These are phyloP conservation scores for Raphicerus campestris DNA, from an alignment of 2,113 vertebrate genomes.

Conservation along the genomic window DNA sequence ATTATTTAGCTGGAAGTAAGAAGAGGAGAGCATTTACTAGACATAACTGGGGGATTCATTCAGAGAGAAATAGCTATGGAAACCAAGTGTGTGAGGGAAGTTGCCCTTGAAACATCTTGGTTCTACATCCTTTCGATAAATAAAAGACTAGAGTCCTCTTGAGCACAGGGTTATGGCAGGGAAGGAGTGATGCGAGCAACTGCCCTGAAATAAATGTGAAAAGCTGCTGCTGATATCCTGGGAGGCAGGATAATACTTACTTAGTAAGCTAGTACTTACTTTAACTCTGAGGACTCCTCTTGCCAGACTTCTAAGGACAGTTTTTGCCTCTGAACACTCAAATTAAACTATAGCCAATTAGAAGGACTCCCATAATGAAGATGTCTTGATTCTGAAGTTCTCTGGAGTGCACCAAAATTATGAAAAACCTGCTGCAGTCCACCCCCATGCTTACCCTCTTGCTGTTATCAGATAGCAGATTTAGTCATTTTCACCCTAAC, in stretches of 20 bases:
- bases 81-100: not conserved
- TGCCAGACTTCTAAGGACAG: not conserved
- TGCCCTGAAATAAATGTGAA: not conserved
- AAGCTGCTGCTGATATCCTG: not conserved
- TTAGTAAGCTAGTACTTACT: not conserved
- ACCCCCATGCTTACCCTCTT: not conserved
- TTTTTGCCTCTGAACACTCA: not conserved
- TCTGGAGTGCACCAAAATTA: not conserved
- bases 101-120: not conserved
- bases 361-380: not conserved
- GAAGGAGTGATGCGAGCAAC: not conserved
- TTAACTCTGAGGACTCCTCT: not conserved
- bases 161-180: not conserved
- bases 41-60: not conserved
- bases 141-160: not conserved
- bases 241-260: not conserved
- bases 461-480: not conserved
- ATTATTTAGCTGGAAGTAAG: too few relatives aligned
- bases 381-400: not conserved
- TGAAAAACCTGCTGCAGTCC: not conserved
- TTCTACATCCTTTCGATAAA: not conserved
- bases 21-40: not conserved
- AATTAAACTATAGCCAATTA: not conserved
- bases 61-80: not conserved
- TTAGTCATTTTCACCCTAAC: not conserved